Percentiles rank a stretch among this genome's conserved stretches.
These are phyloP conservation scores for Drosophila cognata DNA, from an alignment of 2,888 invertebrate species.

Conservation along the genomic window DNA sequence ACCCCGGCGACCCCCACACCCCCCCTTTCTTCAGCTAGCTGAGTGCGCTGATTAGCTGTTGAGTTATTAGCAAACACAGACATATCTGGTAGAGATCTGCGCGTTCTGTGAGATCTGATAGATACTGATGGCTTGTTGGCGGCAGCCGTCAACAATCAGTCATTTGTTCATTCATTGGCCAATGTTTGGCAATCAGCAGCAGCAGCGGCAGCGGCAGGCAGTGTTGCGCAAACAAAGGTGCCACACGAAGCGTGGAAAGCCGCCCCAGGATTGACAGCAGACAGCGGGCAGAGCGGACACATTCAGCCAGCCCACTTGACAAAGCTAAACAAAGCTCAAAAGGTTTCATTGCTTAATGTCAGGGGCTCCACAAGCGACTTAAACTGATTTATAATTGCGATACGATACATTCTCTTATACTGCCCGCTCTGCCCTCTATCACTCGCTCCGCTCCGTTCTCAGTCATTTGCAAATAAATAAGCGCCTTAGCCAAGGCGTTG, in stretches of 20 bases:
- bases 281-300: conserved; percentile 27
- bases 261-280: conserved; percentile 56
- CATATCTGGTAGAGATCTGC: conserved; percentile 45
- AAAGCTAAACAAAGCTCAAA: conserved; percentile 72
- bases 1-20: neutral
- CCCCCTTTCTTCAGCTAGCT: neutral
- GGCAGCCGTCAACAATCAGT: conserved; percentile 61
- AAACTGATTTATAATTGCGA: conserved; percentile 83
- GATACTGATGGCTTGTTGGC: conserved; percentile 41
- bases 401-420: conserved; percentile 68
- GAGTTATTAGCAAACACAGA: conserved; percentile 81
- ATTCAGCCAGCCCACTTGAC: conserved; percentile 56
- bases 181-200: conserved; percentile 65
- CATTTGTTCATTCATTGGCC: conserved; percentile 60
- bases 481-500: conserved; percentile 78
- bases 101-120: conserved; percentile 40
- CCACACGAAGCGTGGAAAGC: conserved; percentile 75
- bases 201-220: conserved; percentile 14
- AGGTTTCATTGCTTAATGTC: conserved; percentile 81
- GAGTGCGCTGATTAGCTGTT: conserved; percentile 76
- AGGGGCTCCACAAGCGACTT: conserved; percentile 74
- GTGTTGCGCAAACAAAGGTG: conserved; percentile 75
- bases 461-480: conserved; percentile 73
- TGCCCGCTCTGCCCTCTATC: neutral
- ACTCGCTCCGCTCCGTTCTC: neutral